These are phyloP conservation scores for Thaumatotibia leucotreta DNA, from an alignment of 1,140 invertebrate genomes.

Conservation along the genomic window DNA sequence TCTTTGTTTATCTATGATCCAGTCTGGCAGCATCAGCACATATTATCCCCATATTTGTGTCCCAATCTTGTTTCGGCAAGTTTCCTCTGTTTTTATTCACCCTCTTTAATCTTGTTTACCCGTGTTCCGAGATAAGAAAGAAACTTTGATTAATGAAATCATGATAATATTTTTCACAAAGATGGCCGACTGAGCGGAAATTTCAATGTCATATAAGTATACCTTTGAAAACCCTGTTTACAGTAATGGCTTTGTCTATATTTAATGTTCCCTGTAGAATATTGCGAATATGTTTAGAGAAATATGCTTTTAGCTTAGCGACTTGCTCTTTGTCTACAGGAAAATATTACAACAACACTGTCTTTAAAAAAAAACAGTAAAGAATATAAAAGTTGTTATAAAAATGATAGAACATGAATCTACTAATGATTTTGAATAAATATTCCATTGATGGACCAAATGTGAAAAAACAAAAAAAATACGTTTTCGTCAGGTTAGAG, in stretches of 20 bases:
- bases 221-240: background rate
- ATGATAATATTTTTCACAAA: background rate
- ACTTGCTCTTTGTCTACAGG: background rate
- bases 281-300: background rate
- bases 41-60: background rate
- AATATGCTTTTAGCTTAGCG: background rate
- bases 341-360: too few relatives aligned
- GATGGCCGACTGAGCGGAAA: background rate
- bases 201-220: background rate
- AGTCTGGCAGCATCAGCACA: background rate
- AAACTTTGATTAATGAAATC: conserved; percentile 9
- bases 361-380: too few relatives aligned
- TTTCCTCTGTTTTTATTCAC: background rate
- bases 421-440: too few relatives aligned
- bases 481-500: too few relatives aligned
- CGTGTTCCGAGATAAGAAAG: background rate
- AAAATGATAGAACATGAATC: too few relatives aligned
- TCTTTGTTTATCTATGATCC: too few relatives aligned
- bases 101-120: background rate
- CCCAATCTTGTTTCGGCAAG: background rate
- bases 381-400: background rate
- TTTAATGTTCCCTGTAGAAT: background rate
- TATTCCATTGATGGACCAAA: too few relatives aligned
- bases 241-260: background rate
- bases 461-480: too few relatives aligned